Evolutionary conservation across 2,797 vertebrate species (phyloP).

Genomic region (Manis pentadactyla): DNA sequence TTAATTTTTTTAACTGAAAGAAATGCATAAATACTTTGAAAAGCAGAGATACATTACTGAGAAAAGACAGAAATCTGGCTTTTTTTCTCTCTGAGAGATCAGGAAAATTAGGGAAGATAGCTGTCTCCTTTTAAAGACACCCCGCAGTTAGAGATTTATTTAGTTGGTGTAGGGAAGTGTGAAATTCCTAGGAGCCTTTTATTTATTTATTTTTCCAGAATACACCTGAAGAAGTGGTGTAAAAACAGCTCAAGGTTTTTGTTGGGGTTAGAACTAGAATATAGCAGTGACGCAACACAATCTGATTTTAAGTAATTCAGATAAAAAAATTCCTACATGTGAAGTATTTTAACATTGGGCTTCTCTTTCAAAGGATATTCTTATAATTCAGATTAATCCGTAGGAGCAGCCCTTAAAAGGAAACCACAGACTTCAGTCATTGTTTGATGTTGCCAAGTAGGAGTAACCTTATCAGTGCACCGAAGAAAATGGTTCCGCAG

Average conservation of each 20-base stretch:
- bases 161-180: not conserved
- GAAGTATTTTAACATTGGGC: not conserved
- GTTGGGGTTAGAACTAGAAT: not conserved
- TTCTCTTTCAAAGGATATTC: not conserved
- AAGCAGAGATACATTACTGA: not conserved
- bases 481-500: not conserved
- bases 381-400: not conserved
- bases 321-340: not conserved
- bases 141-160: not conserved
- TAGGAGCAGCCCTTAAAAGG: not conserved
- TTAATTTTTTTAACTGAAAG: conserved; percentile 28
- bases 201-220: too few species aligned
- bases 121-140: not conserved
- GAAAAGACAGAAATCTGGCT: not conserved
- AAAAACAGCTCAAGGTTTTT: not conserved
- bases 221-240: not conserved
- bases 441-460: too few species aligned
- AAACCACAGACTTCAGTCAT: not conserved
- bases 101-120: not conserved
- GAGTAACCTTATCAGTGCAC: not conserved
- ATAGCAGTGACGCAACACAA: not conserved
- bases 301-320: not conserved
- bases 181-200: not conserved
- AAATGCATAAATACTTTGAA: not conserved
- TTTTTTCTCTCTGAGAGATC: not conserved